Base-by-base conservation (phyloP, 1,140 invertebrate species). In the Ceratoteleas bidentatus region DNA sequence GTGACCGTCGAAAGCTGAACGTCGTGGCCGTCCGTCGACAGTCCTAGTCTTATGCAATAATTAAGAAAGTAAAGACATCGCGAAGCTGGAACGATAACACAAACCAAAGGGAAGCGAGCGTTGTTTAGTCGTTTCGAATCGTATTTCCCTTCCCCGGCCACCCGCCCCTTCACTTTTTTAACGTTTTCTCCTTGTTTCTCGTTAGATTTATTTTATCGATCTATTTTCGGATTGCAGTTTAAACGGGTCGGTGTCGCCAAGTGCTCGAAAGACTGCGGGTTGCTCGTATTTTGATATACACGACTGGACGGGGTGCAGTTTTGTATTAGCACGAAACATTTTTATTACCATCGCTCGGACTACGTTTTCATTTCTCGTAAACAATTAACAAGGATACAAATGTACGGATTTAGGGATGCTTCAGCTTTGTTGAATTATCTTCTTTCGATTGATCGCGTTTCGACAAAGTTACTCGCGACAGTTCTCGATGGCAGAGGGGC, bases 1-100 rank as follows among this genome's bases (percentile, higher is more conserved):
- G 78, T 60, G 16, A 38, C 24, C 3, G 79, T 86, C 0, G 78
- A 90, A 43, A 91, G 90, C 85, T 91, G 90, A 91, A 83, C 79
- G 84, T 24, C 60, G 72, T 61, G 61, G 53, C 45, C 15, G 53
- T 64, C 24, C 57, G n/a, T 15, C 13, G 34, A 75, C 69, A 86
- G 50, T 78, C 84, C 85, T 88, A 88, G 85, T 88, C 86, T 85
- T 79, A 77, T 56, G 54, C 73, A 68, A 68, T 60, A 76, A 72
- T 61, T 36, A 69, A 40, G 47, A 68, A 73, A 50, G 57, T 73
- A 40, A 74, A 68, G 64, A 82, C 40, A 53, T 74, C 16, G 68
- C 68, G 45, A 78, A 60, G 50, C 49, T 80, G 49, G 54, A 49
- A 80, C 40, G 58, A 75, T 43, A 40, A 72, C 9, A 54, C 1